phyloP scores from a whole-genome alignment of 2,888 invertebrate genomes.

The Eupithecia dodoneata region DNA sequence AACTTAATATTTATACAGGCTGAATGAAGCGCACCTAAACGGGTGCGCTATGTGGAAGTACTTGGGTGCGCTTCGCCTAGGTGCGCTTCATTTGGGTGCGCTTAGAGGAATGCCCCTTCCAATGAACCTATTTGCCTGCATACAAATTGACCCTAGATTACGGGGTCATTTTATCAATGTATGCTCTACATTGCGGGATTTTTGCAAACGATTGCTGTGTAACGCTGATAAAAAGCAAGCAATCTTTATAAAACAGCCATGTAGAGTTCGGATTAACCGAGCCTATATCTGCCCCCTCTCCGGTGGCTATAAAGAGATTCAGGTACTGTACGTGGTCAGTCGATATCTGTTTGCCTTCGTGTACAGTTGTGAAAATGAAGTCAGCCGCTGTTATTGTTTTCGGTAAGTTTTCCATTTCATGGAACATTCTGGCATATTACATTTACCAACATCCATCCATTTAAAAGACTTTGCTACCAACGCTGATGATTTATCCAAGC shows the following conservation, averaged over 20 bases:
- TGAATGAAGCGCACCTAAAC: too few relatives aligned
- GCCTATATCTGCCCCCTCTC: constrained; percentile 49
- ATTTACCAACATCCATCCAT: not conserved
- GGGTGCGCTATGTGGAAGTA: too few relatives aligned
- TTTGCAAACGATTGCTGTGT: not conserved
- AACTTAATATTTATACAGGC: too few relatives aligned
- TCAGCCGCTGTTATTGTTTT: constrained; percentile 66
- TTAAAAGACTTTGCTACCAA: not conserved
- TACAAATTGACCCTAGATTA: constrained; percentile 43
- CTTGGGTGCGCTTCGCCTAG: too few relatives aligned
- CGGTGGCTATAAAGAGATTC: constrained; percentile 59
- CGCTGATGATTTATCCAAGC: not conserved
- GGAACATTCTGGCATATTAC: not conserved
- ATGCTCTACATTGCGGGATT: constrained; percentile 34
- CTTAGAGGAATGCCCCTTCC: too few relatives aligned
- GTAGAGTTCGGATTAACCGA: constrained; percentile 30
- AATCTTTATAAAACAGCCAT: constrained; percentile 12
- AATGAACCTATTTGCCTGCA: constrained; percentile 29
- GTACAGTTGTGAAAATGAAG: constrained; percentile 66
- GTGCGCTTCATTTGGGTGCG: too few relatives aligned
- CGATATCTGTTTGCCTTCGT: constrained; percentile 50
- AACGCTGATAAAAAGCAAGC: not conserved
- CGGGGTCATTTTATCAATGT: constrained; percentile 13
- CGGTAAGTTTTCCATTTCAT: constrained; percentile 60
- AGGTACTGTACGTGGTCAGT: constrained; percentile 57